These are phyloP conservation scores for Eurystomus glaucurus DNA, from an alignment of 2,797 vertebrate species.

Conservation along the genomic window DNA sequence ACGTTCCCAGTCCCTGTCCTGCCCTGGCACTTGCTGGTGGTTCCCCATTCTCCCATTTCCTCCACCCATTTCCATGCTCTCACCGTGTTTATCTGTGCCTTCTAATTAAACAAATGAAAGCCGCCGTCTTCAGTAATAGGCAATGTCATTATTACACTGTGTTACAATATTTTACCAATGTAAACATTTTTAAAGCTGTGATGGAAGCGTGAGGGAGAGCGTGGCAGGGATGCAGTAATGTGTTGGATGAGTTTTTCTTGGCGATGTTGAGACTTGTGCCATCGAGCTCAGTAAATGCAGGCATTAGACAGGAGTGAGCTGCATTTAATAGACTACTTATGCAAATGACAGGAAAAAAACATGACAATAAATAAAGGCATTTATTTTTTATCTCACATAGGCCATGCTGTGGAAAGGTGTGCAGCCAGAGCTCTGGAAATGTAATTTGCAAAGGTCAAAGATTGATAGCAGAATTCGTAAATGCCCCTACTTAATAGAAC, in stretches of 20 bases:
- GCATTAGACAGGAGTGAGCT: background rate
- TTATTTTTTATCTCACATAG: background rate
- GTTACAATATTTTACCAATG: background rate
- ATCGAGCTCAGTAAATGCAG: background rate
- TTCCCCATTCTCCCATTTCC: background rate
- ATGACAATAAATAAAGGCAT: constrained; percentile 21
- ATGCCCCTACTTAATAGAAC: background rate
- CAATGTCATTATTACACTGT: accelerated
- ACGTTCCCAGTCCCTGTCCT: accelerated
- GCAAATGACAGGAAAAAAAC: constrained; percentile 12
- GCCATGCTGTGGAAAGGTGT: constrained; percentile 15
- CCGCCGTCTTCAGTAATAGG: accelerated
- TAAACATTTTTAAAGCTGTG: background rate
- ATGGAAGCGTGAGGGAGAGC: background rate
- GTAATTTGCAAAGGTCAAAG: constrained; percentile 52
- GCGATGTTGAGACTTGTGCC: background rate
- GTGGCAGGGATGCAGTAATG: accelerated
- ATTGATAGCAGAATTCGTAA: constrained; percentile 40
- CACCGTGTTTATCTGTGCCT: accelerated
- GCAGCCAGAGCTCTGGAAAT: constrained; percentile 17
- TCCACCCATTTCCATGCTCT: accelerated
- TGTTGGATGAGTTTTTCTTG: too few species aligned
- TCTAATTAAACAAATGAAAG: accelerated
- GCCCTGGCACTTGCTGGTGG: accelerated
- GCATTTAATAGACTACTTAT: background rate